Evolutionary conservation across 2,888 invertebrate species (phyloP), one percentile per base, ranked within the genome.

Genomic region (Mesochorus sp.): DNA sequence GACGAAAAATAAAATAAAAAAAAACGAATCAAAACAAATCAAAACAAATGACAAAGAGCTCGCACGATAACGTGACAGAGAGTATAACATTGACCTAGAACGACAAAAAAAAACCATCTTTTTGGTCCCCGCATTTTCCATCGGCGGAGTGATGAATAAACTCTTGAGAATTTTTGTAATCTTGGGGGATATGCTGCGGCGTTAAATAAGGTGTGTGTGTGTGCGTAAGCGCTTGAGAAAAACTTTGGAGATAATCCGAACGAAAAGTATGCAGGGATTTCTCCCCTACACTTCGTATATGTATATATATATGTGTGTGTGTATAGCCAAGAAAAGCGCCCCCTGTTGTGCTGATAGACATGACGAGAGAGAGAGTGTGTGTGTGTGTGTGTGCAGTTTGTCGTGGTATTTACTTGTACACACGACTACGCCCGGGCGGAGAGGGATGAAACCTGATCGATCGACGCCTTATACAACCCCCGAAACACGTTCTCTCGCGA

Each of bases 371-470:
- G 44, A 26, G 24, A 19, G 39, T 17, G 28, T 24, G 26, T 12
- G 42, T 42, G 31, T n/a, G 47, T 3, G 17, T 17, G 12, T n/a
- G n/a, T n/a, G n/a, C 24, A 31, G 51, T 28, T 14, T 39, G 14
- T 21, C 34, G 34, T 28, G 39, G 51, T 71, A 44, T 57, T 62
- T 66, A 73, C 42, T 37, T 72, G 26, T 49, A 55, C 28, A 14
- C 28, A 53, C 71, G 70, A 55, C 70, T 64, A 73, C 74, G 78
- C 81, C 79, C 75, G 57, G 72, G 77, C 19, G 26, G 26, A 12
- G 73, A 82, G 82, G 80, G 81, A 81, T 81, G 82, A 80, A 80
- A 82, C 77, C 77, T 81, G 82, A 83, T 83, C 83, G 83, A 83
- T 83, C 82, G 83, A 57, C 55, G 78, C 64, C 68, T 79, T 76